Conservation (phyloP, 2,797 vertebrate genomes). For the Sebastes cheni region DNA sequence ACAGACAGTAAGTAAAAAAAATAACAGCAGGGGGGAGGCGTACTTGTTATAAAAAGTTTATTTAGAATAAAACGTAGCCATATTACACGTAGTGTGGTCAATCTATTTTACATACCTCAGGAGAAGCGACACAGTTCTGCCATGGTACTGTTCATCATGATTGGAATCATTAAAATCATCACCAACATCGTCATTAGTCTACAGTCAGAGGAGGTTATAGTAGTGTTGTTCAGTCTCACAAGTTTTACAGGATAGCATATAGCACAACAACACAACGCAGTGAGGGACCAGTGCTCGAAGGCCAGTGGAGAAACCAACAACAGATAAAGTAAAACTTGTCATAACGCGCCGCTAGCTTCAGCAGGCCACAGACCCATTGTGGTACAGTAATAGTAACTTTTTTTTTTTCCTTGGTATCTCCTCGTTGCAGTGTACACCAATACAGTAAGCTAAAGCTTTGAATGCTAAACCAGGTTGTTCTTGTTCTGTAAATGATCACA, state of each 20-base stretch:
- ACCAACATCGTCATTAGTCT: slow-evolving; percentile 58
- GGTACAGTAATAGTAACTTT: slow-evolving; percentile 77
- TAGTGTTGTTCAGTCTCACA: slow-evolving; percentile 89
- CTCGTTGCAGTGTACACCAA: slow-evolving; percentile 71
- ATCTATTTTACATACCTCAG: slow-evolving; percentile 86
- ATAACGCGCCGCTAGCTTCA: slow-evolving; percentile 71
- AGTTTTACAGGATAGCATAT: slow-evolving; percentile 88
- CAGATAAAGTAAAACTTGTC: slow-evolving; percentile 61
- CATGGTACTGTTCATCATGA: slow-evolving; percentile 72
- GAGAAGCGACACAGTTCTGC: slow-evolving; percentile 87
- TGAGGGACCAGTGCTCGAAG: slow-evolving; percentile 79
- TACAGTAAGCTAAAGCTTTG: slow-evolving; percentile 73
- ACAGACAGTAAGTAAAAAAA: neutral
- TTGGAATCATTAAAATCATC: slow-evolving; percentile 60
- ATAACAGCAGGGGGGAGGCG: neutral
- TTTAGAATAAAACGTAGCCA: slow-evolving; percentile 89
- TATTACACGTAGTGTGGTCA: slow-evolving; percentile 87
- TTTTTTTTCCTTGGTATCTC: slow-evolving; percentile 59
- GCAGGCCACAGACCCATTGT: slow-evolving; percentile 78
- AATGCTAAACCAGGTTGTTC: slow-evolving; percentile 65
- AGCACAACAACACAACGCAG: slow-evolving; percentile 85
- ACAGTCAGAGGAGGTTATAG: slow-evolving; percentile 85
- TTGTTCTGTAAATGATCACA: slow-evolving; percentile 58
- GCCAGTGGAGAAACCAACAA: slow-evolving; percentile 78
- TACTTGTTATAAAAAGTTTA: slow-evolving; percentile 86